Evolutionary conservation across 2,888 invertebrate genomes (phyloP).

Genomic region (Tachystola acroxantha): DNA sequence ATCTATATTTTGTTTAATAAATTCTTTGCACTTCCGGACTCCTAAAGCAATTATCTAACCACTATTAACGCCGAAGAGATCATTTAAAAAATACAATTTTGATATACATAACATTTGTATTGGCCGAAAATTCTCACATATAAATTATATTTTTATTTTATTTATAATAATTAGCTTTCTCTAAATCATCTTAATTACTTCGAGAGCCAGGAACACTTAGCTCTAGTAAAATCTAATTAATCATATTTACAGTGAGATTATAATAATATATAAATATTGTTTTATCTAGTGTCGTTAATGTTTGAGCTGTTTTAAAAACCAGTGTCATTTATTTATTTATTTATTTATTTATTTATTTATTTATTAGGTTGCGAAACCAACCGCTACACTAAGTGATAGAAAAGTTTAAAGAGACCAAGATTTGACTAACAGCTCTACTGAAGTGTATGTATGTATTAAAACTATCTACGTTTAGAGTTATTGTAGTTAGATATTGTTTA

Average conservation of each 20-base stretch:
- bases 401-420: no score
- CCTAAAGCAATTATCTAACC: conserved; percentile 73
- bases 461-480: no score
- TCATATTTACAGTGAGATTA: conserved; percentile 74
- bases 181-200: conserved; percentile 73
- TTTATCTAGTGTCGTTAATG: conserved; percentile 72
- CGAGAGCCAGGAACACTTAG: conserved; percentile 76
- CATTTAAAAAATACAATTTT: conserved; percentile 77
- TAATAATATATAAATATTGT: conserved; percentile 57
- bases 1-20: conserved; percentile 65
- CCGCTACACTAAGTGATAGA: no score
- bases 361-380: no score
- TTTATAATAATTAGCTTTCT: conserved; percentile 51
- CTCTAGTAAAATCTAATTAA: conserved; percentile 51
- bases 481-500: no score
- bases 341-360: neutral
- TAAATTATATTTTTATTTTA: conserved; percentile 57
- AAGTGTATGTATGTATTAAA: no score
- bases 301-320: conserved; percentile 58
- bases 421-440: no score
- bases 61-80: conserved; percentile 72
- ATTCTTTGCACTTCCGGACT: conserved; percentile 75
- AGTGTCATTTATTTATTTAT: conserved; percentile 4
- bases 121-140: conserved; percentile 68
- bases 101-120: conserved; percentile 70